phyloP scores from a whole-genome alignment of 1,140 invertebrate genomes.

The Penaeus vannamei region DNA sequence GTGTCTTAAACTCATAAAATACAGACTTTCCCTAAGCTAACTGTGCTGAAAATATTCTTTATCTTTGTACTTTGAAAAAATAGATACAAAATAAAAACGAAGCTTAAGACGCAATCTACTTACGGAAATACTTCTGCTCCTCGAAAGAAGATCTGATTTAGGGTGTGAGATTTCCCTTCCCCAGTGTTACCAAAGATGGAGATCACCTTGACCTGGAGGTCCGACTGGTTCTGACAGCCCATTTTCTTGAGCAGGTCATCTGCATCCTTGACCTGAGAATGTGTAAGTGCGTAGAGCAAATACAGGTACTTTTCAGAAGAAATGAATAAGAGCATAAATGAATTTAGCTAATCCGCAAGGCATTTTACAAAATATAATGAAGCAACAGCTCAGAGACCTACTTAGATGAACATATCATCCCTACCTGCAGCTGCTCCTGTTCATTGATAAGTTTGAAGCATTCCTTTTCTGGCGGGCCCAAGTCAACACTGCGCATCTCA shows the following conservation, averaged over 20 bases:
- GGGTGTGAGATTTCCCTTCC: conserved; percentile 87
- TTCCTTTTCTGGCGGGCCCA: conserved; percentile 34
- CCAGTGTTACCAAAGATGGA: conserved; percentile 91
- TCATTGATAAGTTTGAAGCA: conserved; percentile 62
- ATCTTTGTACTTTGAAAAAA: too few relatives aligned
- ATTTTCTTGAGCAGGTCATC: conserved; percentile 47
- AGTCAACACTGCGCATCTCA: conserved; percentile 48
- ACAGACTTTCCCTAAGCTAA: too few relatives aligned
- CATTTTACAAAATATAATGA: too few relatives aligned
- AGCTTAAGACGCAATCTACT: background rate
- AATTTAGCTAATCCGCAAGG: too few relatives aligned
- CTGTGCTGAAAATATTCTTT: too few relatives aligned
- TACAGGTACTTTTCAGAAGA: background rate
- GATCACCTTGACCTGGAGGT: conserved; percentile 81
- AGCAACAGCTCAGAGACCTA: too few relatives aligned
- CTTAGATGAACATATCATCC: background rate
- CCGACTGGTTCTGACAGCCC: conserved; percentile 38
- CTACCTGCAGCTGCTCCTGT: conserved; percentile 51
- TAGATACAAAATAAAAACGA: background rate
- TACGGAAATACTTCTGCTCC: conserved; percentile 77
- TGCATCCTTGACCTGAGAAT: conserved; percentile 48
- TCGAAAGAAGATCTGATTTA: conserved; percentile 86
- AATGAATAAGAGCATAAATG: too few relatives aligned
- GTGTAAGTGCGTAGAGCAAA: background rate
- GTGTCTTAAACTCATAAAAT: too few relatives aligned